Conservation (phyloP, 2,888 invertebrate genomes). For the Tortricodes alternella region DNA sequence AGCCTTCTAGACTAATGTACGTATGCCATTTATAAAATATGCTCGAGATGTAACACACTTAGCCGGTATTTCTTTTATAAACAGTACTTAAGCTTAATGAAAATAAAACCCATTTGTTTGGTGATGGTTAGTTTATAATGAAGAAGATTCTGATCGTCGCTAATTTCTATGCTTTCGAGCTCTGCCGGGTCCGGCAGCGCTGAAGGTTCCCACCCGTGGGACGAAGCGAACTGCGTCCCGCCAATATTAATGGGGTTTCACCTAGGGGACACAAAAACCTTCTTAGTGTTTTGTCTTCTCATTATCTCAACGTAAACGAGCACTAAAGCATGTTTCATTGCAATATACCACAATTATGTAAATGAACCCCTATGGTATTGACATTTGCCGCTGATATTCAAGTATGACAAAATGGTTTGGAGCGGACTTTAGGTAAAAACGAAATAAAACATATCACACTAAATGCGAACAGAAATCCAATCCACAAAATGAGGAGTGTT, state of each 20-base stretch:
- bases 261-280: constrained; percentile 47
- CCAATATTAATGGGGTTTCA: constrained; percentile 75
- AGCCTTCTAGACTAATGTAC: constrained; percentile 55
- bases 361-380: too few species aligned
- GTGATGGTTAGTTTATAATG: constrained; percentile 52
- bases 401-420: too few species aligned
- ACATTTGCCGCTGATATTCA: too few species aligned
- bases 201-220: constrained; percentile 41
- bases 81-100: constrained; percentile 18
- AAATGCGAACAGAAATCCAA: too few species aligned
- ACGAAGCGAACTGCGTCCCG: constrained; percentile 45
- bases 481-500: too few species aligned
- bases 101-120: constrained; percentile 54
- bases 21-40: constrained; percentile 56
- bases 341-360: too few species aligned
- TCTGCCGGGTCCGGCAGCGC: constrained; percentile 42
- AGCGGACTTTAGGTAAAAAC: too few species aligned
- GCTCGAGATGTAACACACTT: constrained; percentile 47
- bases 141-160: constrained; percentile 41
- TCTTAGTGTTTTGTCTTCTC: background rate
- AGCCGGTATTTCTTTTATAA: background rate
- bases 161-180: constrained; percentile 43
- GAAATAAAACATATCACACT: too few species aligned
- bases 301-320: background rate
- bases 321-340: too few species aligned